These are phyloP conservation scores for Rousettus madagascariensis DNA, from an alignment of 2,797 vertebrate genomes.

Conservation along the genomic window DNA sequence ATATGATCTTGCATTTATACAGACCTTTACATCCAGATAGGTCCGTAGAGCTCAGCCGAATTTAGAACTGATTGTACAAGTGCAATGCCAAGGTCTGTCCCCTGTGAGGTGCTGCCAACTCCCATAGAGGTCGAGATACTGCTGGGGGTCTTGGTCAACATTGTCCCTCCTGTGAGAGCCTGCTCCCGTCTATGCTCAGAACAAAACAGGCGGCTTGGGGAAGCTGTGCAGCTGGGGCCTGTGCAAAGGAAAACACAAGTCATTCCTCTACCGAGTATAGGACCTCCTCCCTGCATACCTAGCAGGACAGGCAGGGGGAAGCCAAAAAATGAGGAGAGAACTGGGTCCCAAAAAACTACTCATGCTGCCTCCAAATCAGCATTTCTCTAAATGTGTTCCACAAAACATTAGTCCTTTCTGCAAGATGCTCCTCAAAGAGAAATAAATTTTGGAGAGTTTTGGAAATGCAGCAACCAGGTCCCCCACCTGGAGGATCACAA, in stretches of 20 bases:
- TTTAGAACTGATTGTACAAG: slow-evolving; percentile 51
- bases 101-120: background rate
- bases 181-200: background rate
- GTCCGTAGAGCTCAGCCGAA: slow-evolving; percentile 56
- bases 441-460: background rate
- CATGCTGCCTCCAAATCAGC: background rate
- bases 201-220: background rate
- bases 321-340: background rate
- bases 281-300: background rate
- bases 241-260: background rate
- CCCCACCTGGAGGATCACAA: background rate
- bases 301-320: background rate
- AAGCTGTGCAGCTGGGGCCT: background rate
- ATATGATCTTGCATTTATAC: slow-evolving; percentile 54
- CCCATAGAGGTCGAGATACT: background rate
- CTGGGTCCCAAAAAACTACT: background rate
- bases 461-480: background rate
- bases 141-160: background rate
- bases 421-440: background rate
- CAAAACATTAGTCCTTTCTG: background rate
- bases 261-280: background rate
- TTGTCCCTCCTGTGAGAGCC: background rate
- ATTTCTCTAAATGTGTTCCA: background rate
- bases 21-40: slow-evolving; percentile 60
- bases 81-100: slow-evolving; percentile 16